Conservation (phyloP, 2,888 invertebrate genomes). For the Dysmachus trigonus region DNA sequence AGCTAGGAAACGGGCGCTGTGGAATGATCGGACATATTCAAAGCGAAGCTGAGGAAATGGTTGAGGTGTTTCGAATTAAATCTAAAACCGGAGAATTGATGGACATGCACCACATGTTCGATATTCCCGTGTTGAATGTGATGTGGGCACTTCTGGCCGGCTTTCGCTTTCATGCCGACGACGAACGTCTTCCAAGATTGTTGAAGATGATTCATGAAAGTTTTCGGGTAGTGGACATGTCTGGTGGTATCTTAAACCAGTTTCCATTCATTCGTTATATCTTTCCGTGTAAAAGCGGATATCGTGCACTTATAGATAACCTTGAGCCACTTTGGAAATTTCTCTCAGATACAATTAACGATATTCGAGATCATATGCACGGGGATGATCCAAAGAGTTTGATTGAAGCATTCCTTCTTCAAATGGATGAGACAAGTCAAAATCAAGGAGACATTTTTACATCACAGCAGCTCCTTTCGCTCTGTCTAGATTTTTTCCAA, state of each 20-base stretch:
- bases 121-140: constrained; percentile 73
- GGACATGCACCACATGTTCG: constrained; percentile 67
- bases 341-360: constrained; percentile 67
- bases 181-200: constrained; percentile 67
- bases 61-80: constrained; percentile 63
- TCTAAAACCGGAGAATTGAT: constrained; percentile 60
- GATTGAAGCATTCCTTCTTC: constrained; percentile 67
- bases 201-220: constrained; percentile 70
- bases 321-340: constrained; percentile 68
- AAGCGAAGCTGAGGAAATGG: constrained; percentile 68
- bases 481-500: constrained; percentile 70
- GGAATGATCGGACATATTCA: constrained; percentile 71
- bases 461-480: constrained; percentile 69
- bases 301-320: constrained; percentile 66
- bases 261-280: constrained; percentile 74
- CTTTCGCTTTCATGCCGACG: constrained; percentile 68
- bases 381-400: constrained; percentile 58
- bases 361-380: constrained; percentile 65
- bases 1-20: constrained; percentile 68
- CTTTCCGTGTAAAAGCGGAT: constrained; percentile 72
- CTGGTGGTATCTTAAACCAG: constrained; percentile 75
- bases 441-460: constrained; percentile 59
- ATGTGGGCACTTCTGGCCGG: constrained; percentile 78
- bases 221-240: constrained; percentile 72
- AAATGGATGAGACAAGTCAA: constrained; percentile 65